A percentile compares a stretch with the other conserved stretches of the same genome.
Conservation (phyloP, 1,140 invertebrate genomes). For the Liolophura sinensis region DNA sequence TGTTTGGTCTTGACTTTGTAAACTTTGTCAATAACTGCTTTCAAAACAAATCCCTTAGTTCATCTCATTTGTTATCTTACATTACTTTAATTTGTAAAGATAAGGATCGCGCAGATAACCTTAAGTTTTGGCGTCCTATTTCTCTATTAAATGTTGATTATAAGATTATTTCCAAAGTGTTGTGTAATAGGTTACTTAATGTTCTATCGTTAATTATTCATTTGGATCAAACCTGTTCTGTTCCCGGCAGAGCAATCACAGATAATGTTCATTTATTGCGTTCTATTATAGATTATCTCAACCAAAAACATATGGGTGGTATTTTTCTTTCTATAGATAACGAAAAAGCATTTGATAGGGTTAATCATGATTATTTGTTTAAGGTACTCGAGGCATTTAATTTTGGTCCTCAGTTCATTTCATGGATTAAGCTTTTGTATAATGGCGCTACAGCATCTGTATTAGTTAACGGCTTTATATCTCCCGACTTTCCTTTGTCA, state of each 20-base stretch:
- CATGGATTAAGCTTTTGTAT: slow-evolving; percentile 18
- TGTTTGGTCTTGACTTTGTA: slow-evolving; percentile 5
- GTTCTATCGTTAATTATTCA: slow-evolving; percentile 10
- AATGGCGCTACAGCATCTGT: slow-evolving; percentile 1
- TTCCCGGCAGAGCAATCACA: slow-evolving; percentile 13
- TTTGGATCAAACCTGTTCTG: slow-evolving; percentile 18
- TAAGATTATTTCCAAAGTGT: slow-evolving; percentile 18
- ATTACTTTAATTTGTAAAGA: slow-evolving; percentile 26
- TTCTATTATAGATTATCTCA: slow-evolving; percentile 17
- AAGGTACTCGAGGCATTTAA: neutral
- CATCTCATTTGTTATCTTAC: slow-evolving; percentile 13
- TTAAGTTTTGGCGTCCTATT: slow-evolving; percentile 25
- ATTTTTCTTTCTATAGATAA: slow-evolving; percentile 10
- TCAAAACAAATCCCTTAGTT: slow-evolving; percentile 5
- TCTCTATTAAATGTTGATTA: slow-evolving; percentile 19
- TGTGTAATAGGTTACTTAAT: slow-evolving; percentile 6
- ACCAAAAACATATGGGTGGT: slow-evolving; percentile 5
- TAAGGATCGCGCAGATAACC: slow-evolving; percentile 9
- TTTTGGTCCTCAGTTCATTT: slow-evolving; percentile 17
- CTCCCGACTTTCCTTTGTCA: slow-evolving; percentile 29
- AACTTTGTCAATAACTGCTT: slow-evolving; percentile 6
- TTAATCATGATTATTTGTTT: slow-evolving; percentile 16
- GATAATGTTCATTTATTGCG: slow-evolving; percentile 20
- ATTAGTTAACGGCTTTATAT: slow-evolving; percentile 13
- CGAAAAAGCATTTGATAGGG: slow-evolving; percentile 17